phyloP scores from a whole-genome alignment of 1,140 invertebrate species.

The Ephestia elutella region DNA sequence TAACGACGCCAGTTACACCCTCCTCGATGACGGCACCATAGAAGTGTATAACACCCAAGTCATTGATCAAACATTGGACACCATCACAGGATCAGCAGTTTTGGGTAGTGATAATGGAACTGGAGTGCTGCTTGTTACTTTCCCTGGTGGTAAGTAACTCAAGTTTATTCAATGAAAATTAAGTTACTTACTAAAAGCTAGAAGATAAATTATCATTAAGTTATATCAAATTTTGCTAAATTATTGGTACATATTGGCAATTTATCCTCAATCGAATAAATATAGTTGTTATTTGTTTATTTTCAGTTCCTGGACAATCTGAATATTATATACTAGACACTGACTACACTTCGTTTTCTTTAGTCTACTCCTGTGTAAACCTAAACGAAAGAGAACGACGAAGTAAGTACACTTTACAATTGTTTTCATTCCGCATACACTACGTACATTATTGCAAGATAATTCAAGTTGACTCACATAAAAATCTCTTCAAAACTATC shows the following conservation, averaged over 20 bases:
- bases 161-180: too few species aligned
- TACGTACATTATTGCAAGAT: too few species aligned
- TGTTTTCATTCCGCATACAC: background rate
- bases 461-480: too few species aligned
- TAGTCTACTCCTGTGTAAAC: conserved; percentile 58
- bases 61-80: conserved; percentile 25
- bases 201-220: too few species aligned
- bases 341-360: conserved; percentile 47
- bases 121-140: conserved; percentile 44
- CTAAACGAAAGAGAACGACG: conserved; percentile 28
- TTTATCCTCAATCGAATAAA: too few species aligned
- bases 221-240: too few species aligned
- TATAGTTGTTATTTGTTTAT: conserved; percentile 1
- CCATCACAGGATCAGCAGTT: conserved; percentile 34
- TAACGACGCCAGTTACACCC: conserved; percentile 39
- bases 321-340: conserved; percentile 58
- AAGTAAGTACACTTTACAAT: conserved; percentile 27
- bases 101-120: conserved; percentile 31
- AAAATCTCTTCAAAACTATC: too few species aligned
- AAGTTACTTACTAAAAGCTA: too few species aligned
- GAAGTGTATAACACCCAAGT: conserved; percentile 24
- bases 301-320: conserved; percentile 31
- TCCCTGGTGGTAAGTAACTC: conserved; percentile 37
- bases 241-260: too few species aligned
- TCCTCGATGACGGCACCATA: conserved; percentile 8